Conservation (phyloP, 2,888 invertebrate species). For the Apamea epomidion region DNA sequence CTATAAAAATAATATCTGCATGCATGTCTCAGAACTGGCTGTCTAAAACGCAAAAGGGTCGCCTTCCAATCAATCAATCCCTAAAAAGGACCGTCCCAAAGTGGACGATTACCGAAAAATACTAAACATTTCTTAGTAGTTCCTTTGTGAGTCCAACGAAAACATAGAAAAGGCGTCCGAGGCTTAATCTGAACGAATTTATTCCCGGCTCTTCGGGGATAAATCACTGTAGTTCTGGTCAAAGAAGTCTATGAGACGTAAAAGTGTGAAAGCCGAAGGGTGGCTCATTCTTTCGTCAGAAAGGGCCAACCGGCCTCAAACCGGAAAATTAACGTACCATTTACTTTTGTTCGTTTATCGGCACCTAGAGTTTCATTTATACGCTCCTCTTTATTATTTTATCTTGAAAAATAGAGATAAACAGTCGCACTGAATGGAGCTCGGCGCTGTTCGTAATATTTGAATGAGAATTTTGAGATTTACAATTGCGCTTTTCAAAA, state of each 20-base stretch:
- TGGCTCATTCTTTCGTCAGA: conserved; percentile 69
- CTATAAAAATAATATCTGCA: conserved; percentile 19
- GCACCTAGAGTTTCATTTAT: conserved; percentile 71
- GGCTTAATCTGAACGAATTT: conserved; percentile 74
- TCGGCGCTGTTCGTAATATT: conserved; percentile 50
- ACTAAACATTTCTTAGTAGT: conserved; percentile 64
- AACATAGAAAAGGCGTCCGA: conserved; percentile 64
- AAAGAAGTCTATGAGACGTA: conserved; percentile 74
- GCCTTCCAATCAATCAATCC: conserved; percentile 46
- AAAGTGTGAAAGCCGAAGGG: conserved; percentile 75
- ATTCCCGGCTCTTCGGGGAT: conserved; percentile 70
- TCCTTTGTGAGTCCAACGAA: conserved; percentile 59
- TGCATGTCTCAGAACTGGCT: conserved; percentile 7
- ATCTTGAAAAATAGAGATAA: conserved; percentile 69
- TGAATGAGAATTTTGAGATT: conserved; percentile 57
- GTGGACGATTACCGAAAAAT: conserved; percentile 58
- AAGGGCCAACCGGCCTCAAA: conserved; percentile 71
- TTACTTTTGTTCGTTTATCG: conserved; percentile 80
- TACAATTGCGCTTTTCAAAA: conserved; percentile 51
- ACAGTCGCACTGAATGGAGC: conserved; percentile 59
- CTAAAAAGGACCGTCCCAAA: conserved; percentile 39
- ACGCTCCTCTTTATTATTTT: conserved; percentile 70
- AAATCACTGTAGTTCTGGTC: conserved; percentile 74
- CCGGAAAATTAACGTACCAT: conserved; percentile 87
- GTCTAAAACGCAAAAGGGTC: conserved; percentile 42